Base-by-base conservation (phyloP, 2,797 vertebrate species). In the Tragopan temminckii region DNA sequence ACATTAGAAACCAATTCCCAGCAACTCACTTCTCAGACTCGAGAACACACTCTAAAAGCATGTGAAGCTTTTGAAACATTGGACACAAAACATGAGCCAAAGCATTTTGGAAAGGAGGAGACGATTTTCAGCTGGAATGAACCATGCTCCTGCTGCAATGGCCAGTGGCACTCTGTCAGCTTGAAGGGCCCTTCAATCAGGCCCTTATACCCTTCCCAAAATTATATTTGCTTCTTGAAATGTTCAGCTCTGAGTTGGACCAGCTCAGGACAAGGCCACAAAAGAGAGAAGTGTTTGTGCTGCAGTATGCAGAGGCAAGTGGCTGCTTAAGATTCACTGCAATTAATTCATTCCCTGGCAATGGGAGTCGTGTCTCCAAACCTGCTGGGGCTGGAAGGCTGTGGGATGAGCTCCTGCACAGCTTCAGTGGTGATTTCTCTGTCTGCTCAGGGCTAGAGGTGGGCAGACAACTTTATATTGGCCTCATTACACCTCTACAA, bases 71-170 rank as follows among this genome's bases (percentile, higher is more conserved):
- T 94, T 57, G 66, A 90, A 92, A 90, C 14, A 2, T 18, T 11
- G 50, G 33, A 29, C 25, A 46, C 38, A 14, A 50, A 67, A 45
- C 0, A 17, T 16, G 48, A 94, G 67, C 61, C 75, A 64, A 46
- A 63, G 70, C 4, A 3, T 25, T 80, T 58, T 53, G 83, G 40
- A 42, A 71, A 61, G 20, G 40, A 76, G 20, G 64, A 46, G 35
- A 7, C 2, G 27, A 42, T 9, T 38, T 43, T 84, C 23, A 9
- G 43, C 8, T 0, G 0, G 21, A 1, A 16, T 16, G 21, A 82
- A 36, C 71, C 0, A 2, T 5, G 27, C 52, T n/a, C 33, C 9
- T 12, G 1, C 0, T 0, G 25, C 57, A 40, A 9, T 0, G 17
- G 24, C 58, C 66, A 16, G 35, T 0, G 2, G 31, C 27, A 29